These are phyloP conservation scores for Drosophila basisetae DNA, from an alignment of 2,888 invertebrate genomes.

Conservation along the genomic window DNA sequence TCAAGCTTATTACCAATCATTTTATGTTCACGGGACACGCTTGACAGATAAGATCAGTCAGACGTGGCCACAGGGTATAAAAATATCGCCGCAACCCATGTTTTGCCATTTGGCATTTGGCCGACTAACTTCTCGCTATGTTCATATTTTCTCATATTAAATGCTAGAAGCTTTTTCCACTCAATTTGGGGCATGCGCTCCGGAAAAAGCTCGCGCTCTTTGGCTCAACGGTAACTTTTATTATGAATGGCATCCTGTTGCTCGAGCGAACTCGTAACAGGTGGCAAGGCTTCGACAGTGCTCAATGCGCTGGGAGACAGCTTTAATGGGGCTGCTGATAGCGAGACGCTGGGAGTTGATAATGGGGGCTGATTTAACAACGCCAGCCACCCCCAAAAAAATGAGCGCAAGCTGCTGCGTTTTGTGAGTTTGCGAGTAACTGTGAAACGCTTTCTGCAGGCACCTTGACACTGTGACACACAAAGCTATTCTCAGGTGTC, in stretches of 20 bases:
- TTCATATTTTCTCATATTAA: neutral
- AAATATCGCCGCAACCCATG: conserved; percentile 22
- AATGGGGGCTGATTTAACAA: conserved; percentile 13
- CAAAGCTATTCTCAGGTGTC: conserved; percentile 37
- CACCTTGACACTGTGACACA: conserved; percentile 75
- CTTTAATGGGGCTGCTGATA: conserved; percentile 59
- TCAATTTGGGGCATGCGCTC: conserved; percentile 38
- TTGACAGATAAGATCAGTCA: neutral
- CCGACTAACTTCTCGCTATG: neutral
- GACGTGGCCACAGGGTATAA: neutral
- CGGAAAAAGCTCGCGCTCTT: conserved; percentile 32
- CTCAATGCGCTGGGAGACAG: conserved; percentile 45
- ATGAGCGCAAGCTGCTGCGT: conserved; percentile 35
- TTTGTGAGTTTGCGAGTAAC: conserved; percentile 23
- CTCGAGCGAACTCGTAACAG: conserved; percentile 78
- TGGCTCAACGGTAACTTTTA: conserved; percentile 37
- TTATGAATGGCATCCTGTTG: conserved; percentile 83
- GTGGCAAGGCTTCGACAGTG: conserved; percentile 69
- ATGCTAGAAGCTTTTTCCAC: conserved; percentile 26
- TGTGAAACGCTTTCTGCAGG: conserved; percentile 32
- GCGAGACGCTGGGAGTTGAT: conserved; percentile 8
- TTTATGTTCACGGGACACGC: neutral
- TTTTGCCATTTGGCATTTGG: conserved; percentile 15
- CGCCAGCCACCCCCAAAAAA: conserved; percentile 21
- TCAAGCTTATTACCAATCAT: neutral